Evolutionary conservation across 2,797 vertebrate genomes (phyloP).

Genomic region (Lepus oiostolus): DNA sequence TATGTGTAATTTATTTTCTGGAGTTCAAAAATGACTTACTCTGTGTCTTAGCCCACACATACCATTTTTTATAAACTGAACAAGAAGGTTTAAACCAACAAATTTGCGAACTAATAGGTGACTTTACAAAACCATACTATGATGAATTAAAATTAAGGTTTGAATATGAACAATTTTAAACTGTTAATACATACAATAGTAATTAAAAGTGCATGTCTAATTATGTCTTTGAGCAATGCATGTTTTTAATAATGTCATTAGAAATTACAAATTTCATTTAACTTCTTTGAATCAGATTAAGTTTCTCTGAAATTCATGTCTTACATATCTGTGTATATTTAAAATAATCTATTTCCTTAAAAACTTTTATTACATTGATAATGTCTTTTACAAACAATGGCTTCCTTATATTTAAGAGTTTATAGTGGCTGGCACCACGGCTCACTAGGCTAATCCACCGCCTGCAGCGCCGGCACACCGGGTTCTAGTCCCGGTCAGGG

Average conservation of each 20-base stretch:
- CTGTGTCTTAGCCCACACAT: slow-evolving; percentile 1
- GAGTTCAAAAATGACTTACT: slow-evolving; percentile 49
- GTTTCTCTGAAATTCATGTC: slow-evolving; percentile 45
- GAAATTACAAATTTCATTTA: slow-evolving; percentile 10
- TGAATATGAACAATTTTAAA: neutral
- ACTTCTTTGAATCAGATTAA: slow-evolving; percentile 19
- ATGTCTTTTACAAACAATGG: neutral
- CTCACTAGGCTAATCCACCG: too few species aligned
- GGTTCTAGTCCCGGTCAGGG: too few species aligned
- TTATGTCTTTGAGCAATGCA: neutral
- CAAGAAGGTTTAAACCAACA: slow-evolving; percentile 16
- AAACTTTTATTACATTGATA: neutral
- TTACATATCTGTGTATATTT: neutral
- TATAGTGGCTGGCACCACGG: too few species aligned
- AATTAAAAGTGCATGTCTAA: neutral
- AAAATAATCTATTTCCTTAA: neutral
- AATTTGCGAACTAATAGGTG: slow-evolving; percentile 1
- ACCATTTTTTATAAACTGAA: neutral
- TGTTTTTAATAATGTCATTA: neutral
- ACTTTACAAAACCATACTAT: slow-evolving; percentile 6
- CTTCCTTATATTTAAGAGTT: neutral
- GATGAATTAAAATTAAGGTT: slow-evolving; percentile 27
- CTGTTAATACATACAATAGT: neutral
- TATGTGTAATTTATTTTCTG: slow-evolving; percentile 61
- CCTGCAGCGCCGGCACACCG: too few species aligned